Base-by-base conservation (phyloP, 2,888 invertebrate genomes). In the Rapana venosa region DNA sequence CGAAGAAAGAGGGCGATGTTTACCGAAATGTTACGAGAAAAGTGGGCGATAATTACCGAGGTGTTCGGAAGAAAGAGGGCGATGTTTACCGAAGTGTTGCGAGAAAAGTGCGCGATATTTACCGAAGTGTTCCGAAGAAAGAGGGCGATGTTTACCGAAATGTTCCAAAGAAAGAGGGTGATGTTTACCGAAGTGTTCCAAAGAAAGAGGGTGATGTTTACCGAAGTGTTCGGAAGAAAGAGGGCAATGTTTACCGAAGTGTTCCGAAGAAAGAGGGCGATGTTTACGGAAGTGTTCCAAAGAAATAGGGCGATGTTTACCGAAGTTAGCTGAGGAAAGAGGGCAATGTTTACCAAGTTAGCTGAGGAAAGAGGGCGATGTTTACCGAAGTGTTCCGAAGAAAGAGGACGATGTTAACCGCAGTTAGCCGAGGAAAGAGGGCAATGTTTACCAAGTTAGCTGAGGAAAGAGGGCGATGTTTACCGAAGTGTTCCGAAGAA, bases 361-460 rank as follows among this genome's bases (percentile, higher is more conserved):
- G 20, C 20, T n/a, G 70, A 70, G 26, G 5, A n/a, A 70, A 70
- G 70, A 20, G 26, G 70, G n/a, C 74, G 74, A 74, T 74, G 74
- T 74, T 74, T 74, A 74, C 74, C n/a, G 30, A 13, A n/a, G 13
- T 74, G 74, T 74, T 74, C 26, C 74, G 74, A 30, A 20, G 20
- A 26, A 66, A 20, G 66, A 66, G 22, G 66, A 5, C 66, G 66
- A 66, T 66, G 66, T 66, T 66, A n/a, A 30, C 74, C 5, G 74
- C 0, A 74, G 47, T 47, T 2, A 5, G 2, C 47, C 47, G 47
- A 47, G 47, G 47, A 47, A 47, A 47, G 47, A 47, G n/a, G 13
- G n/a, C 74, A n/a, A 74, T 74, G 74, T 74, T 74, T 74, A n/a
- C 74, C 74, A 74, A 74, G 74, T 74, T 5, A n/a, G n/a, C 26